phyloP scores from a whole-genome alignment of 2,113 vertebrate genomes.

The Acanthisitta chloris region DNA sequence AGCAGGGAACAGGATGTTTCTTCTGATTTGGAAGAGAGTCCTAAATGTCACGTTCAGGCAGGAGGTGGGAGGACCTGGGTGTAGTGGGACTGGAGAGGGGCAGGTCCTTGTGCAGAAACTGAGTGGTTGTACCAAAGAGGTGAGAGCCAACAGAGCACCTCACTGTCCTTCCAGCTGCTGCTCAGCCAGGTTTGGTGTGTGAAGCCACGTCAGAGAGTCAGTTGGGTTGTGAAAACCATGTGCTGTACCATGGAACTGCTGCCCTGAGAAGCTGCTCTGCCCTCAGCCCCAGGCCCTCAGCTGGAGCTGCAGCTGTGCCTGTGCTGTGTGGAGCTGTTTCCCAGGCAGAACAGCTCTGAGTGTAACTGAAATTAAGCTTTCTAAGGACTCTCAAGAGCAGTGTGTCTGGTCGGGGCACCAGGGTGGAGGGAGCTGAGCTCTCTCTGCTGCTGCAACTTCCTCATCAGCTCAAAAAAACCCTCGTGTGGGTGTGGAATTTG shows the following conservation, averaged over 20 bases:
- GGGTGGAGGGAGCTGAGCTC: neutral
- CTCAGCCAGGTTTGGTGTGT: neutral
- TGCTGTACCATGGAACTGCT: neutral
- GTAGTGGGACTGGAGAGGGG: neutral
- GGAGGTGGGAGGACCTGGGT: neutral
- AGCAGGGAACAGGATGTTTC: fast-evolving
- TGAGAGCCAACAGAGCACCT: neutral
- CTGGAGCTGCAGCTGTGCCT: neutral
- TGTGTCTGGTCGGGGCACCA: neutral
- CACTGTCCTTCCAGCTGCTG: neutral
- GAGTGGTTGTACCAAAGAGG: neutral
- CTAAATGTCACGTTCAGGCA: no score
- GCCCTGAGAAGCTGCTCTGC: neutral
- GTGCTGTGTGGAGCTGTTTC: neutral
- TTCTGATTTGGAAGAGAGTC: neutral
- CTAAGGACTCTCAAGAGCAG: neutral
- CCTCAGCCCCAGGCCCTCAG: no score
- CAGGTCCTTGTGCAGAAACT: neutral
- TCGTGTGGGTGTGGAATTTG: neutral
- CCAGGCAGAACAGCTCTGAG: neutral
- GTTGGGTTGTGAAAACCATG: neutral
- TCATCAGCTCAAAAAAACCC: conserved; percentile 22
- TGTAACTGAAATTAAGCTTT: neutral
- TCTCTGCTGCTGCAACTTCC: conserved; percentile 13
- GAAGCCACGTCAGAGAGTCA: neutral